phyloP scores from a whole-genome alignment of 2,113 vertebrate genomes.

The Mustelus asterias region DNA sequence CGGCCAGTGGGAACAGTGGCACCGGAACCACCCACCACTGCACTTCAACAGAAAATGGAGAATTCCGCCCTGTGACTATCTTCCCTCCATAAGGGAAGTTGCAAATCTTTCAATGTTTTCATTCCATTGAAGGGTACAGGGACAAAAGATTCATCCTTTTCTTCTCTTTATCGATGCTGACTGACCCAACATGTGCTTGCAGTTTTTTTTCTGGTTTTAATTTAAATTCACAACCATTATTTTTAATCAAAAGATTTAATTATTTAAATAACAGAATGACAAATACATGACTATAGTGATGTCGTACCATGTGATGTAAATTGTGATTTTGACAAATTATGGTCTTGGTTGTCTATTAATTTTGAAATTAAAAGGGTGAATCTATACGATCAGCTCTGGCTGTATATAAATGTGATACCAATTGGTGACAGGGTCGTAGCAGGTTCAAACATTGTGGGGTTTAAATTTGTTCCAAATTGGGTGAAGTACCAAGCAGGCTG shows the following conservation, averaged over 20 bases:
- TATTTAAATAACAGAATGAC: neutral
- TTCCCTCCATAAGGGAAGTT: neutral
- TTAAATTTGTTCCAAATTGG: neutral
- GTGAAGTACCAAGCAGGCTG: neutral
- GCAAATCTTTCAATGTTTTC: neutral
- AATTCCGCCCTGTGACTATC: too few species aligned
- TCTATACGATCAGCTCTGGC: neutral
- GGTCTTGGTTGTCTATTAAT: neutral
- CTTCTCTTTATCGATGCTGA: neutral
- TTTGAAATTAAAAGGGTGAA: neutral
- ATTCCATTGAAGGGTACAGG: neutral
- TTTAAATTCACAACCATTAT: neutral
- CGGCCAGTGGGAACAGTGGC: too few species aligned
- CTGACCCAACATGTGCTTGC: neutral
- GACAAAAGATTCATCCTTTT: neutral
- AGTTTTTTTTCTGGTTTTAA: neutral
- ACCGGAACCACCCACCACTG: too few species aligned
- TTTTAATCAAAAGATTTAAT: neutral
- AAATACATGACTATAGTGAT: neutral
- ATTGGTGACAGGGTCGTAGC: neutral
- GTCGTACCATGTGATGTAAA: neutral
- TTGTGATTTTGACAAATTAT: neutral
- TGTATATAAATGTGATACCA: neutral
- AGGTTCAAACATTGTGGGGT: neutral
- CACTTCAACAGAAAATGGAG: too few species aligned